Percentiles rank a stretch among this genome's conserved stretches.
These are phyloP conservation scores for Agrypnus murinus DNA, from an alignment of 2,888 invertebrate species.

Conservation along the genomic window DNA sequence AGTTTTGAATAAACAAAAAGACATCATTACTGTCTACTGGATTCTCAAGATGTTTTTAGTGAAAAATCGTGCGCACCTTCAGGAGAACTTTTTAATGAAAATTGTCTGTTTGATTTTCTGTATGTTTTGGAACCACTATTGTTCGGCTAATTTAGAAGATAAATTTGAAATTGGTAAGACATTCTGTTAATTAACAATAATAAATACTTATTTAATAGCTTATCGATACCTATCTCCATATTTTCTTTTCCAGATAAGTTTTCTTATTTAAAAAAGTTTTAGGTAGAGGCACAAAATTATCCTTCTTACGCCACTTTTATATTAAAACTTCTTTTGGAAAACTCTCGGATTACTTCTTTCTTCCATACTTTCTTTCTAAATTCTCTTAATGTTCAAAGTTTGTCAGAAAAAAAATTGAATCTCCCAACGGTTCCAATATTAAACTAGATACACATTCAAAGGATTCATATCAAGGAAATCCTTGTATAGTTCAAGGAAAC, in stretches of 20 bases:
- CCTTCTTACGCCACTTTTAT: too few species aligned
- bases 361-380: too few species aligned
- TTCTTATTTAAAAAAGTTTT: too few species aligned
- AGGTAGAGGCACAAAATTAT: too few species aligned
- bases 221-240: too few species aligned
- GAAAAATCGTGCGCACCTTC: not conserved
- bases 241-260: too few species aligned
- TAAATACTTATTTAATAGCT: too few species aligned
- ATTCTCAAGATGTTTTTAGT: slow-evolving; percentile 1
- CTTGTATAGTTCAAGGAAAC: slow-evolving; percentile 3
- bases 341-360: too few species aligned
- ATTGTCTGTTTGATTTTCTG: not conserved
- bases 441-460: not conserved
- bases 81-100: not conserved
- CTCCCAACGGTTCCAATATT: too few species aligned
- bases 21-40: not conserved
- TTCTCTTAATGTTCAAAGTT: too few species aligned
- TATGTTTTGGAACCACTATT: not conserved
- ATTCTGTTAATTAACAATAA: not conserved
- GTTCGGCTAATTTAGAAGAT: slow-evolving; percentile 13
- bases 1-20: not conserved
- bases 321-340: too few species aligned
- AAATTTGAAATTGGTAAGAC: slow-evolving; percentile 32
- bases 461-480: not conserved
- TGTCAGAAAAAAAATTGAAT: too few species aligned